These are phyloP conservation scores for Spongilla lacustris DNA, from an alignment of 37 sponge, comb jelly and placozoan species.

Conservation along the genomic window DNA sequence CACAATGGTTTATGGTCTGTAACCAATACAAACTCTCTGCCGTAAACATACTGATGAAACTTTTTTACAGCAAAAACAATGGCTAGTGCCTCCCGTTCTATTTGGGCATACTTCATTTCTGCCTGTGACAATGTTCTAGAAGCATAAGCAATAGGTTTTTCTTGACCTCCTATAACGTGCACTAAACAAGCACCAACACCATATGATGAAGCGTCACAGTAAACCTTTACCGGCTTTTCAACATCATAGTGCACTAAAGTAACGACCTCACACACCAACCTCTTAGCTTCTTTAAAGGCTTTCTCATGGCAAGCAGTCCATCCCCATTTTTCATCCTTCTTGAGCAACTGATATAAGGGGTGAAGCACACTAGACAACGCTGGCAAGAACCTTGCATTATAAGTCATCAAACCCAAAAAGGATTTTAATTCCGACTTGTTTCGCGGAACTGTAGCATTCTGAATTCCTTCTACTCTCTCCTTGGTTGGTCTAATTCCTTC, in stretches of 20 bases:
- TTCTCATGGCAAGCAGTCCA: slow-evolving; percentile 4
- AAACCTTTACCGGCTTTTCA: neutral
- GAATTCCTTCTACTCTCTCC: slow-evolving; percentile 16
- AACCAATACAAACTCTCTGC: slow-evolving; percentile 28
- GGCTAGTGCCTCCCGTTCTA: slow-evolving; percentile 31
- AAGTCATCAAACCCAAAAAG: slow-evolving; percentile 18
- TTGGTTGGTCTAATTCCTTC: slow-evolving; percentile 19
- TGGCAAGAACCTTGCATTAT: slow-evolving; percentile 40
- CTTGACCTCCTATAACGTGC: slow-evolving; percentile 34
- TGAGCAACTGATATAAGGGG: slow-evolving; percentile 12
- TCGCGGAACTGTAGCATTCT: neutral
- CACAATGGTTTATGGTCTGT: slow-evolving; percentile 52
- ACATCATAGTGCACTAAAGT: slow-evolving; percentile 24
- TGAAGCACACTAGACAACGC: slow-evolving; percentile 12
- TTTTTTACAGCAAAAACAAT: slow-evolving; percentile 22
- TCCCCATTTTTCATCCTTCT: neutral
- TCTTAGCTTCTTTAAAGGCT: slow-evolving; percentile 22
- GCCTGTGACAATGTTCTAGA: slow-evolving; percentile 40
- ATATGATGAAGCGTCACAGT: slow-evolving; percentile 32
- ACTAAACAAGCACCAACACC: slow-evolving; percentile 34
- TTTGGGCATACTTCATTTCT: slow-evolving; percentile 45
- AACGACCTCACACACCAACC: neutral
- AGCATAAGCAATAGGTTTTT: slow-evolving; percentile 56
- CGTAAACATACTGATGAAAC: slow-evolving; percentile 57
- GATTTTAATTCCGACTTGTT: neutral